A percentile compares a stretch with the other conserved stretches of the same genome.
Conservation (phyloP, 2,113 vertebrate genomes). For the Regulus satrapa region DNA sequence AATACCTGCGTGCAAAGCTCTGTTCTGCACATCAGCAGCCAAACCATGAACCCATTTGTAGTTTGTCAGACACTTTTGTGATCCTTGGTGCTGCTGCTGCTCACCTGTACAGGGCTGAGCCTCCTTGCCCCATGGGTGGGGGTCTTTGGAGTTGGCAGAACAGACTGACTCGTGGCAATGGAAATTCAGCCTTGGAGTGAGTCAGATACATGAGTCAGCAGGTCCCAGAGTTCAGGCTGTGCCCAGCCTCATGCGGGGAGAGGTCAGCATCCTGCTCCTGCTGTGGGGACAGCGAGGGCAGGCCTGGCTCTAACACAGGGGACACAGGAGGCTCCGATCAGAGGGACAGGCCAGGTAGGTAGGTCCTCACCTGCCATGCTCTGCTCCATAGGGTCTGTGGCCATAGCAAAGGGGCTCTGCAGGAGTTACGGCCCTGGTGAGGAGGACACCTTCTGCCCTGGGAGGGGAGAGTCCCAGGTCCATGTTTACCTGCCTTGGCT, state of each 20-base stretch:
- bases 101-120: not conserved
- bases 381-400: not conserved
- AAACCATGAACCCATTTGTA: not conserved
- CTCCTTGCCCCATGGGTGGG: not conserved
- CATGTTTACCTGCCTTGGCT: not conserved
- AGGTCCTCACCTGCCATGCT: not conserved
- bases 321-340: not conserved
- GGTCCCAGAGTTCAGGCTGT: not conserved
- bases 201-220: not conserved
- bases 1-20: not conserved
- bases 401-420: not conserved
- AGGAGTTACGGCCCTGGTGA: not conserved
- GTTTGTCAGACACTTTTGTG: not conserved
- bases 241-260: not conserved
- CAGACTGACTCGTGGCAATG: not conserved
- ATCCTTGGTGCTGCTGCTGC: not conserved
- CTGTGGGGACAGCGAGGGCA: not conserved
- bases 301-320: not conserved
- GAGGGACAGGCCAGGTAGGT: not conserved
- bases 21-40: not conserved
- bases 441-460: not conserved
- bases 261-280: accelerated
- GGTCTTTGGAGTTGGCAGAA: not conserved
- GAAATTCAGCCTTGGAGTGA: constrained; percentile 6
- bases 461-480: not conserved